Percentiles rank a stretch among this genome's conserved stretches.
Conservation (phyloP, 2,113 vertebrate genomes). For the Otus sunia region DNA sequence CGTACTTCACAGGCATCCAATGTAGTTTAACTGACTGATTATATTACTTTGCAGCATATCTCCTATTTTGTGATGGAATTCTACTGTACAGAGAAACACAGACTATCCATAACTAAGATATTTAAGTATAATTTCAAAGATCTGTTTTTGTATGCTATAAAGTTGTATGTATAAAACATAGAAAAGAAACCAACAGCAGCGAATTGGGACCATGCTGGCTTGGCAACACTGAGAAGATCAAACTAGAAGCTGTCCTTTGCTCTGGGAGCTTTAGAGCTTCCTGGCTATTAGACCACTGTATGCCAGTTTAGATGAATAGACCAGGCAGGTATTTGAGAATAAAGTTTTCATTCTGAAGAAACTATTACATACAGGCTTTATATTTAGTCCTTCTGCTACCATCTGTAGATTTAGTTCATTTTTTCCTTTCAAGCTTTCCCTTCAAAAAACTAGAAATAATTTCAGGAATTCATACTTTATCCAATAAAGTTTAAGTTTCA, state of each 20-base stretch:
- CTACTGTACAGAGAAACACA: neutral
- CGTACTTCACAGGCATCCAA: neutral
- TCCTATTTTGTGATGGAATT: neutral
- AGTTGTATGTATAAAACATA: constrained; percentile 34
- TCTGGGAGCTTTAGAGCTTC: neutral
- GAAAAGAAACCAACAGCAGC: constrained; percentile 14
- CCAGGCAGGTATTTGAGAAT: neutral
- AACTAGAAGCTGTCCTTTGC: constrained; percentile 11
- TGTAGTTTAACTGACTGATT: neutral
- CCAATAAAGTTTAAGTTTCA: neutral
- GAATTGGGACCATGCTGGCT: neutral
- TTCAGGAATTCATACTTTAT: neutral
- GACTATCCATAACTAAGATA: constrained; percentile 5
- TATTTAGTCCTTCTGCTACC: neutral
- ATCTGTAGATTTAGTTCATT: neutral
- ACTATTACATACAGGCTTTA: neutral
- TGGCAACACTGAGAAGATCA: neutral
- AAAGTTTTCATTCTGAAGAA: neutral
- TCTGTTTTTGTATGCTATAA: neutral
- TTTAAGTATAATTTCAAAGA: neutral
- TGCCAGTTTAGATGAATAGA: neutral
- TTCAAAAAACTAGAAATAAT: neutral
- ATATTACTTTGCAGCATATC: neutral
- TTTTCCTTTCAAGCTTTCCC: neutral
- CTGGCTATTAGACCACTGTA: neutral